Percentiles rank a stretch among this genome's conserved stretches.
Conservation (phyloP, 2,113 vertebrate genomes). For the Puffinus mauretanicus region DNA sequence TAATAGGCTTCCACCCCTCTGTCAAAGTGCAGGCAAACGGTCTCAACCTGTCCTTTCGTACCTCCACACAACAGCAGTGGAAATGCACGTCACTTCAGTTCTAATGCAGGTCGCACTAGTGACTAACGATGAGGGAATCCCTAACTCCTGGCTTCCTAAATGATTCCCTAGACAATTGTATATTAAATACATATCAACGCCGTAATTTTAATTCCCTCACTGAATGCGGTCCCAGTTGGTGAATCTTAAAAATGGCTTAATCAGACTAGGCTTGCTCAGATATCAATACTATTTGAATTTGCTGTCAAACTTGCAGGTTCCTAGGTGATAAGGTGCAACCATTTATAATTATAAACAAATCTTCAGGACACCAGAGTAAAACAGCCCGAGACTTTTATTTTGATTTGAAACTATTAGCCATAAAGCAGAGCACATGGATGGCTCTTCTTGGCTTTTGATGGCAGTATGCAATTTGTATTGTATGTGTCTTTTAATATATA, state of each 20-base stretch:
- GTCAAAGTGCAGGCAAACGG: not conserved
- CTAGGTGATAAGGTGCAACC: slow-evolving; percentile 36
- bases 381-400: slow-evolving; percentile 40
- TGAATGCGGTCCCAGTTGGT: slow-evolving; percentile 9
- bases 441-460: slow-evolving; percentile 62
- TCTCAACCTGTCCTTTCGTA: not conserved
- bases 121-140: not conserved
- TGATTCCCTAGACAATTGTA: not conserved
- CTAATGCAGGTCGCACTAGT: not conserved
- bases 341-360: not conserved
- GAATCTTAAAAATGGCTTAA: slow-evolving; percentile 48
- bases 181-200: not conserved
- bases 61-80: not conserved
- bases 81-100: not conserved
- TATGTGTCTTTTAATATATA: slow-evolving; percentile 65
- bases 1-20: not conserved
- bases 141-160: not conserved
- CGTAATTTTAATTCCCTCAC: not conserved
- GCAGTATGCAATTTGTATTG: slow-evolving; percentile 76
- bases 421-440: slow-evolving; percentile 50
- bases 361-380: slow-evolving; percentile 55
- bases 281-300: slow-evolving; percentile 35
- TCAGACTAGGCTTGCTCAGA: slow-evolving; percentile 73
- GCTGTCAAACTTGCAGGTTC: slow-evolving; percentile 34
- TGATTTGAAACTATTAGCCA: slow-evolving; percentile 55